Percentiles rank a stretch among this genome's conserved stretches.
phyloP scores from a whole-genome alignment of 2,797 vertebrate genomes.

The Zonotrichia albicollis region DNA sequence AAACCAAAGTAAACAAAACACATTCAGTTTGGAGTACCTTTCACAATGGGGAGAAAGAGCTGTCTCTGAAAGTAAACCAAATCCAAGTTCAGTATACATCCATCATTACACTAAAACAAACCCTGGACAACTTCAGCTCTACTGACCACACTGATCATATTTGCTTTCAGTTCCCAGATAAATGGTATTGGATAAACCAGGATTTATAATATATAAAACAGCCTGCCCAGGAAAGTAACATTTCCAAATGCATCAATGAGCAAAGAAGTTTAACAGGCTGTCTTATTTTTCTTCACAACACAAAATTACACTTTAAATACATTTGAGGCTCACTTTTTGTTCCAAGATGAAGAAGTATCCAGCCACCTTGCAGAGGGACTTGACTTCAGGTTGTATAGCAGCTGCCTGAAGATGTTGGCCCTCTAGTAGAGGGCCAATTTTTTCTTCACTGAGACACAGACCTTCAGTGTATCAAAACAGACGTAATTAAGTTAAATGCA shows the following conservation, averaged over 20 bases:
- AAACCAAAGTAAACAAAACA: background rate
- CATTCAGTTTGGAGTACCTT: background rate
- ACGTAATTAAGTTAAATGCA: background rate
- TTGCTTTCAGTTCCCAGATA: background rate
- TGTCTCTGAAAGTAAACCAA: background rate
- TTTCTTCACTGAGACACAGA: background rate
- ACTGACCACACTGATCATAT: background rate
- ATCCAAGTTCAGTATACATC: background rate
- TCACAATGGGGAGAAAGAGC: background rate
- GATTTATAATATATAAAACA: background rate
- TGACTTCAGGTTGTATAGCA: background rate
- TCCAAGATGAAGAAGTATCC: background rate
- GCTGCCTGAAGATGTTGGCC: background rate
- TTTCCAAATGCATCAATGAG: background rate
- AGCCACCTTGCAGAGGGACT: background rate
- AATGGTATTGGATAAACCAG: background rate
- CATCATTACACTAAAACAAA: background rate
- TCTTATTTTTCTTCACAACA: background rate
- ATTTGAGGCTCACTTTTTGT: background rate
- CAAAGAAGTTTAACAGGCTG: background rate
- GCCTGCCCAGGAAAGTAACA: background rate
- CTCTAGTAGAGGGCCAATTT: background rate
- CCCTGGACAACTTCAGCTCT: background rate
- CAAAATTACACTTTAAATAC: background rate
- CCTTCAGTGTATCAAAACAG: background rate